These are phyloP conservation scores for Cardiocondyla obscurior DNA, from an alignment of 1,140 invertebrate genomes.

Conservation along the genomic window DNA sequence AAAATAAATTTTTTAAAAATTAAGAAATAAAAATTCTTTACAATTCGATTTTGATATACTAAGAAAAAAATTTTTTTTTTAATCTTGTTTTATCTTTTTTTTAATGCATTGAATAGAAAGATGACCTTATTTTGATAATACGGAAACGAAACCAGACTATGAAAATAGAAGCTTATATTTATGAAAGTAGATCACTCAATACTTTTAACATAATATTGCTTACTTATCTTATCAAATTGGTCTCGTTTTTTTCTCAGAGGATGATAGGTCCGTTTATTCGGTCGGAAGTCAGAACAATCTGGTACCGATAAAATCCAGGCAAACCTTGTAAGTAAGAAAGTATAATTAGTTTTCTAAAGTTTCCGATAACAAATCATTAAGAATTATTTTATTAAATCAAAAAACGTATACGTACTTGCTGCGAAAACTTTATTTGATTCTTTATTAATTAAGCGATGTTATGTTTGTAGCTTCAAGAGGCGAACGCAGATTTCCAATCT, in stretches of 20 bases:
- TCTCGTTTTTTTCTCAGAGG: slow-evolving; percentile 42
- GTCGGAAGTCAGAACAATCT: slow-evolving; percentile 75
- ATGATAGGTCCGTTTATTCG: slow-evolving; percentile 73
- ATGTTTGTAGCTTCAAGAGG: slow-evolving; percentile 71
- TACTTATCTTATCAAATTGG: no score
- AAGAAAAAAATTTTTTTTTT: neutral
- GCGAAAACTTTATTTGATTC: neutral
- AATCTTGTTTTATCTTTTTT: neutral
- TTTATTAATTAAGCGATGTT: slow-evolving; percentile 9
- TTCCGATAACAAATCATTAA: neutral
- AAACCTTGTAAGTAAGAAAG: slow-evolving; percentile 74
- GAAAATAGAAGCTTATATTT: neutral
- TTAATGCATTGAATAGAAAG: neutral
- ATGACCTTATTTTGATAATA: slow-evolving; percentile 4
- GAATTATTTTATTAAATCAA: slow-evolving; percentile 14
- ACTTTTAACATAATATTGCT: no score
- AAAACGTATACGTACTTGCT: neutral
- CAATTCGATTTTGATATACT: neutral
- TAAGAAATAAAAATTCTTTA: neutral
- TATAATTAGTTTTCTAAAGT: neutral
- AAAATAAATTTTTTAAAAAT: neutral
- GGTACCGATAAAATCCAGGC: slow-evolving; percentile 77
- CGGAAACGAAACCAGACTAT: slow-evolving; percentile 2
- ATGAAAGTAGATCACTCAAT: neutral
- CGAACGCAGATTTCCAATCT: slow-evolving; percentile 47